Conservation (phyloP, 1,140 invertebrate species). For the Lanistes nyassanus region DNA sequence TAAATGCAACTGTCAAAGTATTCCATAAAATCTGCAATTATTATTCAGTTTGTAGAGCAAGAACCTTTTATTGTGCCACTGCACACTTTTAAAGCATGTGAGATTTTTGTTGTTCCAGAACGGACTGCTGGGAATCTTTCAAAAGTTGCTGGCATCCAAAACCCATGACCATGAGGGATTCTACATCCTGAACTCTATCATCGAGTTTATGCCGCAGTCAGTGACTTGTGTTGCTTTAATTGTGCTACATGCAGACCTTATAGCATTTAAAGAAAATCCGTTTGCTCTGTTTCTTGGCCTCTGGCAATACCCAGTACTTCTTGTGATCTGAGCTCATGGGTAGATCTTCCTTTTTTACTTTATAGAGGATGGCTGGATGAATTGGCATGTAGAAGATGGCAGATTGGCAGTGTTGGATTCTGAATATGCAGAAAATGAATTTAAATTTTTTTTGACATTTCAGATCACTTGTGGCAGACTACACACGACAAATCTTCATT, state of each 20-base stretch:
- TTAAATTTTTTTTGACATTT: slow-evolving; percentile 24
- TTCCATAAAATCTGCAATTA: no score
- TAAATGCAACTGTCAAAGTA: no score
- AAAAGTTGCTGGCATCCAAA: slow-evolving; percentile 95
- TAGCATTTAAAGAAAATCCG: neutral
- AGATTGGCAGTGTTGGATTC: no score
- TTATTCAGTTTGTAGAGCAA: no score
- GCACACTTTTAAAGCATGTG: no score
- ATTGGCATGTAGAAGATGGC: no score
- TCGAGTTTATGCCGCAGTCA: slow-evolving; percentile 81
- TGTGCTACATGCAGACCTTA: neutral
- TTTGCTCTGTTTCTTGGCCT: neutral
- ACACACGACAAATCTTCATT: slow-evolving; percentile 88
- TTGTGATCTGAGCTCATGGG: neutral
- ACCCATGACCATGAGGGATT: slow-evolving; percentile 97
- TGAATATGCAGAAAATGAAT: neutral
- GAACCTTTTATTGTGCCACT: no score
- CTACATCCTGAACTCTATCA: slow-evolving; percentile 84
- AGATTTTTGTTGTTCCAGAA: slow-evolving; percentile 70
- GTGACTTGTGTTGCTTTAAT: slow-evolving; percentile 59
- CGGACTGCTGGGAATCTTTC: slow-evolving; percentile 92
- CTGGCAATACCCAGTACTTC: neutral
- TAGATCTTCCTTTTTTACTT: slow-evolving; percentile 7
- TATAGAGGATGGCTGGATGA: neutral
- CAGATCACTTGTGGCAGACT: slow-evolving; percentile 75